A percentile compares a stretch with the other conserved stretches of the same genome.
These are phyloP conservation scores for Atractosteus spatula DNA, from an alignment of 2,113 vertebrate species.

Conservation along the genomic window DNA sequence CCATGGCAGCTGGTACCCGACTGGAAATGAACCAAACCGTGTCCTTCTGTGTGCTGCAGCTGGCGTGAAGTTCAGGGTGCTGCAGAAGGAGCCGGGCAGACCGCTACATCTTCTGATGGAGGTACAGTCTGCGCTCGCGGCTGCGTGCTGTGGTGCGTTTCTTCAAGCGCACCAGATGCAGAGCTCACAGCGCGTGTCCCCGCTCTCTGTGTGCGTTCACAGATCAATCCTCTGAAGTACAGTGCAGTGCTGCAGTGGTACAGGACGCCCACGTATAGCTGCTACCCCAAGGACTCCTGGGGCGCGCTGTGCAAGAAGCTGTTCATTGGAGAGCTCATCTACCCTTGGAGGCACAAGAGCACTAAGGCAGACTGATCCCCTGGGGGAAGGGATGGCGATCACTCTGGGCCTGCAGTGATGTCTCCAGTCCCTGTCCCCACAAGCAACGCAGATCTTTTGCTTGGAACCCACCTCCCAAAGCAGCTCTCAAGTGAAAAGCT, in stretches of 20 bases:
- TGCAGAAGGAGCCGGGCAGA: constrained; percentile 76
- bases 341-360: constrained; percentile 88
- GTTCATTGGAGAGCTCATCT: constrained; percentile 90
- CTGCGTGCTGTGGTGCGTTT: constrained; percentile 10
- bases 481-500: too few relatives aligned
- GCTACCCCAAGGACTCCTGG: constrained; percentile 90
- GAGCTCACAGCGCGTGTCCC: background rate
- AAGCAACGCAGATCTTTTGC: background rate
- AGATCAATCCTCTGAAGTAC: constrained; percentile 88
- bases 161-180: constrained; percentile 20
- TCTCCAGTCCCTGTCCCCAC: background rate
- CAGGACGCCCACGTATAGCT: constrained; percentile 81
- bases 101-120: constrained; percentile 91
- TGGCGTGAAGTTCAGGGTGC: constrained; percentile 87
- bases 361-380: constrained; percentile 77
- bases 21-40: background rate
- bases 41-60: constrained; percentile 59
- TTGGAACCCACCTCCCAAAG: background rate
- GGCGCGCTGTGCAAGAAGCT: constrained; percentile 82
- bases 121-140: constrained; percentile 54
- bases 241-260: constrained; percentile 72
- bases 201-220: constrained; percentile 10
- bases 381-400: background rate
- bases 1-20: too few relatives aligned
- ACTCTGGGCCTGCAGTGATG: background rate